These are phyloP conservation scores for Pyrgilauda ruficollis DNA, from an alignment of 2,113 vertebrate genomes.

Conservation along the genomic window DNA sequence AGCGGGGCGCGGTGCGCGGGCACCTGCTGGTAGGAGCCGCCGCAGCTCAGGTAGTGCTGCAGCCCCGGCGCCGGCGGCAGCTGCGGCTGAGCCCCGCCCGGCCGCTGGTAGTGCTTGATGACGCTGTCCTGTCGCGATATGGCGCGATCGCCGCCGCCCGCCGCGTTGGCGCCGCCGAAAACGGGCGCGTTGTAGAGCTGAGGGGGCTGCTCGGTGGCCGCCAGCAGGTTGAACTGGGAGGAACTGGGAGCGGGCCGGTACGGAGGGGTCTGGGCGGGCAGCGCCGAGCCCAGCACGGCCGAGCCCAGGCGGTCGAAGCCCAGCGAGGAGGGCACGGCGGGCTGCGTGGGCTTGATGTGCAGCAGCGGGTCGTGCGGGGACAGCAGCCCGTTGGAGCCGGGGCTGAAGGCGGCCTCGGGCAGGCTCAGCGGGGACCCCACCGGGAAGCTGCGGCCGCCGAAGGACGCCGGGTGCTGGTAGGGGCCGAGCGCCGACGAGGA, in stretches of 20 bases:
- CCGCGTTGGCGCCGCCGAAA: conserved; percentile 79
- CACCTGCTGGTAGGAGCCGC: conserved; percentile 88
- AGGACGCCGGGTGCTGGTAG: conserved; percentile 94
- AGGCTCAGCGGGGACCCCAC: conserved; percentile 85
- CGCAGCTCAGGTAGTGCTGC: conserved; percentile 93
- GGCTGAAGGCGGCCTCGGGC: conserved; percentile 92
- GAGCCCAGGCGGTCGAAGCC: conserved; percentile 79
- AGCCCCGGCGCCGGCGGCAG: conserved; percentile 76
- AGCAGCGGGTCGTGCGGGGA: conserved; percentile 86
- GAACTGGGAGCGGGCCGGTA: conserved; percentile 74
- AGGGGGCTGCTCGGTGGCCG: conserved; percentile 75
- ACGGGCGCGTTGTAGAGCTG: conserved; percentile 90
- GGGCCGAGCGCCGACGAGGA: conserved; percentile 93
- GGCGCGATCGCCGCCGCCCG: conserved; percentile 81
- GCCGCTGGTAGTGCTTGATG: conserved; percentile 95
- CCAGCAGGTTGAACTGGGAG: conserved; percentile 91
- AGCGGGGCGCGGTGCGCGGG: conserved; percentile 75
- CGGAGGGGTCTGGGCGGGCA: conserved; percentile 65
- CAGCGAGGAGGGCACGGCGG: conserved; percentile 79
- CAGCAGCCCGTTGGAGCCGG: conserved; percentile 87
- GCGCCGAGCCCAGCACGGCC: conserved; percentile 74
- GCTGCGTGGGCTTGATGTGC: conserved; percentile 82
- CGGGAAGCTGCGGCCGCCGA: conserved; percentile 90
- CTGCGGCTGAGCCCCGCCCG: conserved; percentile 81
- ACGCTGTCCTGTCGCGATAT: conserved; percentile 91